phyloP scores from a whole-genome alignment of 1,140 invertebrate species.

The Drosophila nasuta region DNA sequence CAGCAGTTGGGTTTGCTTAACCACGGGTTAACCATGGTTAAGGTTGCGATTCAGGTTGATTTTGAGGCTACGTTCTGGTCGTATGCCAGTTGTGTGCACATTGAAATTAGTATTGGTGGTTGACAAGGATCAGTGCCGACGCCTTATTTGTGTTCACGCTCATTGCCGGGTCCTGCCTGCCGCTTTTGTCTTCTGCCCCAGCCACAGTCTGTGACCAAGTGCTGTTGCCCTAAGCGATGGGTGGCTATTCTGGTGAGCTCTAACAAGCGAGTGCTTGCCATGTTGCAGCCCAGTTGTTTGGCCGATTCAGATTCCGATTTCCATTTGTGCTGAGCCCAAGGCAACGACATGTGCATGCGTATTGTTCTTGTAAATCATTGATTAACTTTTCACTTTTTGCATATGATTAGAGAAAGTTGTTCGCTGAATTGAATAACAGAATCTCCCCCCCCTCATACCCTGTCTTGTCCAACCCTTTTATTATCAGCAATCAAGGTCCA shows the following conservation, averaged over 20 bases:
- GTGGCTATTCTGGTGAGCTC: conserved; percentile 43
- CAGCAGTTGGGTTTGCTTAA: conserved; percentile 23
- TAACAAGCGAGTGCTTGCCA: conserved; percentile 72
- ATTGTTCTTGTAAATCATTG: conserved; percentile 83
- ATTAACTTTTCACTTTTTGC: conserved; percentile 77
- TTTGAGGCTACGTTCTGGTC: conserved; percentile 27
- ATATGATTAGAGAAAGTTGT: conserved; percentile 75
- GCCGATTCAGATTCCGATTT: conserved; percentile 16
- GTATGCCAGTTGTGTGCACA: conserved; percentile 40
- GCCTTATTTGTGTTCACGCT: conserved; percentile 80
- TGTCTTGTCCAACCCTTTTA: conserved; percentile 38
- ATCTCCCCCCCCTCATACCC: not conserved
- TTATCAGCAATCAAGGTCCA: conserved; percentile 47
- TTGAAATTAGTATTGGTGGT: conserved; percentile 79
- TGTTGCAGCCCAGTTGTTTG: conserved; percentile 31
- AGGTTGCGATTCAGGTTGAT: conserved; percentile 27
- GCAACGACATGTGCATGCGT: conserved; percentile 76
- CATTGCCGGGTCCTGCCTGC: conserved; percentile 58
- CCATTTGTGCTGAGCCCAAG: conserved; percentile 41
- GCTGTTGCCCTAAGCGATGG: conserved; percentile 59
- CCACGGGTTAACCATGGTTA: conserved; percentile 11
- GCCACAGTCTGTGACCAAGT: conserved; percentile 29
- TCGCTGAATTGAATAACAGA: conserved; percentile 48
- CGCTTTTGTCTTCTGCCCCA: not conserved
- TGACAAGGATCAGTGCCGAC: conserved; percentile 81